phyloP scores from a whole-genome alignment of 2,113 vertebrate species.

The Trichomycterus rosablanca region DNA sequence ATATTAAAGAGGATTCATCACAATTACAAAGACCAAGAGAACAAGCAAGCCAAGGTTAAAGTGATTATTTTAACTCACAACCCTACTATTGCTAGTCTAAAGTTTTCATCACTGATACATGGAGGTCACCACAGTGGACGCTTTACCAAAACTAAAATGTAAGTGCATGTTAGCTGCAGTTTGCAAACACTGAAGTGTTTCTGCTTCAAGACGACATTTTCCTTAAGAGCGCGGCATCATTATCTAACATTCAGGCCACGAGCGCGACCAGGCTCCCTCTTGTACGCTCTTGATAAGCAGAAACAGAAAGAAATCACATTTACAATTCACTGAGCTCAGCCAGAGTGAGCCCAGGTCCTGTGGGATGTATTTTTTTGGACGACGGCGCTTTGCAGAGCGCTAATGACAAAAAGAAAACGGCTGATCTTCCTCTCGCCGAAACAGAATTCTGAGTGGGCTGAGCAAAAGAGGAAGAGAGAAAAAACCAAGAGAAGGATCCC shows the following conservation, averaged over 20 bases:
- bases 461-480: not conserved
- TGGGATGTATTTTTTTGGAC: slow-evolving; percentile 13
- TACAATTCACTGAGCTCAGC: slow-evolving; percentile 18
- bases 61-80: too few relatives aligned
- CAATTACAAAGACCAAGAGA: too few relatives aligned
- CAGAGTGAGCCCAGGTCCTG: not conserved
- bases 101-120: too few relatives aligned
- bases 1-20: too few relatives aligned
- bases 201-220: too few relatives aligned
- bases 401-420: slow-evolving; percentile 24
- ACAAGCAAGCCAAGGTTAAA: too few relatives aligned
- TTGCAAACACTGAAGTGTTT: too few relatives aligned
- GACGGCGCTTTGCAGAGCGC: slow-evolving; percentile 4
- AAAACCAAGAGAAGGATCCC: not conserved
- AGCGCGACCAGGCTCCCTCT: slow-evolving; percentile 1
- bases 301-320: slow-evolving; percentile 27
- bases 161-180: too few relatives aligned
- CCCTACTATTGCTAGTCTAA: too few relatives aligned
- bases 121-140: too few relatives aligned
- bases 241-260: slow-evolving; percentile 23
- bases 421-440: slow-evolving; percentile 8
- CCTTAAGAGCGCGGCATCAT: not conserved
- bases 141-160: too few relatives aligned
- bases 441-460: not conserved
- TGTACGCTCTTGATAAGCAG: slow-evolving; percentile 33